Evolutionary conservation across 2,113 vertebrate species (phyloP), one percentile per base, ranked within the genome.

Genomic region (Lichenostomus cassidix): DNA sequence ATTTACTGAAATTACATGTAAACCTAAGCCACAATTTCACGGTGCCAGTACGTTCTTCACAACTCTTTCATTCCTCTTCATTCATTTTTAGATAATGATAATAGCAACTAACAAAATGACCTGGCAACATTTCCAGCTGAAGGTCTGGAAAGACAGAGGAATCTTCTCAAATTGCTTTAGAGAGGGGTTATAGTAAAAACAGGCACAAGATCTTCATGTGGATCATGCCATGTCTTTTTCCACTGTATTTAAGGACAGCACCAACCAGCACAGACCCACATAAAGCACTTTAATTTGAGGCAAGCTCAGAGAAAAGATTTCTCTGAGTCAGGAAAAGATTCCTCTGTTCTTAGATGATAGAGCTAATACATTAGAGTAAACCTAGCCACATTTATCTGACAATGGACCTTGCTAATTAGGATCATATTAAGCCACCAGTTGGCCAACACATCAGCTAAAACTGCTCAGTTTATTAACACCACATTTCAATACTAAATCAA

Each of bases 401-500:
- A 73, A 83, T 4, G 10, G 46, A 92, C 87, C 80, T 79, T 50
- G 47, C 39, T 97, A 96, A 96, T 90, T 91, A 77, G 78, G 85
- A 96, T 95, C 94, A 79, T 39, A 94, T 92, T 82, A 92, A 95
- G 83, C 81, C 92, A 97, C 86, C 91, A 91, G 52, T 96, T 97
- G 95, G 91, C 94, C 89, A 87, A 68, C 78, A 63, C 28, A 12
- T 68, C 80, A 95, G 81, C 69, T 86, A 88, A 47, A 88, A 27
- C 94, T 95, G 91, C 83, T 89, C 1, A 0, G 83, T 95, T 95
- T 92, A 97, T 97, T 95, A 97, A 88, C 83, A 77, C 92, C 96
- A 97, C 37, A 87, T 96, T 96, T 93, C 62, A 95, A 93, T 92
- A 81, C 64, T 95, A 95, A 92, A 96, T 78, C 94, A 96, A 97